phyloP scores from a whole-genome alignment of 2,888 invertebrate genomes.

The Dicyrtoma fusca region DNA sequence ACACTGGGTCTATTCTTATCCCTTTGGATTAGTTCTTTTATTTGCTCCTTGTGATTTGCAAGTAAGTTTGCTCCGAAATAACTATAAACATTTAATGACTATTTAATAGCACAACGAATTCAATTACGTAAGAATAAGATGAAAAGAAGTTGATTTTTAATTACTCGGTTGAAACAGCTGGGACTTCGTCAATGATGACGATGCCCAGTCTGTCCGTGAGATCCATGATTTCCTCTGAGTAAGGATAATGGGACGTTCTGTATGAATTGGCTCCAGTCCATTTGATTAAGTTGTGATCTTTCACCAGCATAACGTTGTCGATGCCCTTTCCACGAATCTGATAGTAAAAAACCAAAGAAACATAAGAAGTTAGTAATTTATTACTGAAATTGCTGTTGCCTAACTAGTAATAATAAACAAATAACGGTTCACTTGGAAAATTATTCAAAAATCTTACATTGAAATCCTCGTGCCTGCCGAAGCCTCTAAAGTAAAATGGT shows the following conservation, averaged over 20 bases:
- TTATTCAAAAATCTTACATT: slow-evolving; percentile 36
- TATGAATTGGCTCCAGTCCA: slow-evolving; percentile 73
- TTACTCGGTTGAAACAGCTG: slow-evolving; percentile 86
- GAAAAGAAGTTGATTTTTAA: neutral
- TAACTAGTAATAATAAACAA: too few relatives aligned
- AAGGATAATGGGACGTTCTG: slow-evolving; percentile 95
- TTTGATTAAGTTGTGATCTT: slow-evolving; percentile 89
- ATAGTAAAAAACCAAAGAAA: too few relatives aligned
- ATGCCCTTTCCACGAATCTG: slow-evolving; percentile 91
- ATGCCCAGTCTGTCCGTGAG: slow-evolving; percentile 90
- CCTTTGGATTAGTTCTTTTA: slow-evolving; percentile 82
- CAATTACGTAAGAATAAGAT: neutral
- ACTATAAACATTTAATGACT: slow-evolving; percentile 12
- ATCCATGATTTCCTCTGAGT: slow-evolving; percentile 95
- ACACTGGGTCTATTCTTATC: slow-evolving; percentile 96
- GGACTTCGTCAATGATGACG: slow-evolving; percentile 93
- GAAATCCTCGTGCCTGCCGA: slow-evolving; percentile 53
- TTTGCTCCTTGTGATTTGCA: slow-evolving; percentile 78
- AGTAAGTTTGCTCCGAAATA: slow-evolving; percentile 67
- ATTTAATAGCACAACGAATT: neutral
- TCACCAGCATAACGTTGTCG: slow-evolving; percentile 81
- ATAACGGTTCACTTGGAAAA: too few relatives aligned
- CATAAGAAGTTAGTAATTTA: too few relatives aligned
- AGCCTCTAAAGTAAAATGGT: slow-evolving; percentile 53
- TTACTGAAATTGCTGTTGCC: too few relatives aligned